Percentiles rank a stretch among this genome's conserved stretches.
Conservation (phyloP, 2,888 invertebrate species). For the Zelleria hepariella region DNA sequence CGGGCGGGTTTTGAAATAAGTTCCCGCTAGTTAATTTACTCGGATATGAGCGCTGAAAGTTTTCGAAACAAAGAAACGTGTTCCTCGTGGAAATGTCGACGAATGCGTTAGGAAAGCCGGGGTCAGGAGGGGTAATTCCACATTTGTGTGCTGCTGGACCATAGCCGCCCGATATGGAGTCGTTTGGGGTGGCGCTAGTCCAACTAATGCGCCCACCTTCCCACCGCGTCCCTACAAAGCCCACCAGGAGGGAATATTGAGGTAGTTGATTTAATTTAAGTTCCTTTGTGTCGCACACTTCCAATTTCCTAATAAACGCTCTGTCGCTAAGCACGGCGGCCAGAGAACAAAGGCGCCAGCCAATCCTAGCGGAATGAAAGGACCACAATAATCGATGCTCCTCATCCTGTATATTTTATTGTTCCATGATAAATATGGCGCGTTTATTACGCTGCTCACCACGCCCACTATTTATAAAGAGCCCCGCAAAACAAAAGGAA, state of each 20-base stretch:
- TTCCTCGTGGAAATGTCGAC: constrained; percentile 9
- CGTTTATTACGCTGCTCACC: constrained; percentile 16
- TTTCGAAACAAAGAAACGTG: constrained; percentile 12
- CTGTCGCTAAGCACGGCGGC: constrained; percentile 35
- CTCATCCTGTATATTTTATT: constrained; percentile 31
- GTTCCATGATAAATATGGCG: constrained; percentile 38
- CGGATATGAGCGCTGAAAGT: constrained; percentile 14
- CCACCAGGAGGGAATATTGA: constrained; percentile 47
- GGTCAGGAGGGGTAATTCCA: constrained; percentile 14
- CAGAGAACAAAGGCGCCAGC: constrained; percentile 44
- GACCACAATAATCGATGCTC: constrained; percentile 40
- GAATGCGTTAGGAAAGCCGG: constrained; percentile 10
- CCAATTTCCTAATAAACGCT: constrained; percentile 55
- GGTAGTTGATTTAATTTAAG: constrained; percentile 60
- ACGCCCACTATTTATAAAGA: constrained; percentile 19
- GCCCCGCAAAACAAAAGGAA: neutral
- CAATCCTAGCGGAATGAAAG: constrained; percentile 33
- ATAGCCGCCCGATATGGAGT: constrained; percentile 27
- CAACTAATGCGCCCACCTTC: constrained; percentile 23
- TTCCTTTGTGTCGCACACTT: constrained; percentile 56
- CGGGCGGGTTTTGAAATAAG: constrained; percentile 21
- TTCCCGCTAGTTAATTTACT: constrained; percentile 24
- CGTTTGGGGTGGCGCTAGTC: constrained; percentile 19
- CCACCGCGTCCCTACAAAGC: constrained; percentile 32
- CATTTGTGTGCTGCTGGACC: constrained; percentile 23